Evolutionary conservation across 2,888 invertebrate genomes (phyloP), one percentile per base, ranked within the genome.

Genomic region (Tuta absoluta): DNA sequence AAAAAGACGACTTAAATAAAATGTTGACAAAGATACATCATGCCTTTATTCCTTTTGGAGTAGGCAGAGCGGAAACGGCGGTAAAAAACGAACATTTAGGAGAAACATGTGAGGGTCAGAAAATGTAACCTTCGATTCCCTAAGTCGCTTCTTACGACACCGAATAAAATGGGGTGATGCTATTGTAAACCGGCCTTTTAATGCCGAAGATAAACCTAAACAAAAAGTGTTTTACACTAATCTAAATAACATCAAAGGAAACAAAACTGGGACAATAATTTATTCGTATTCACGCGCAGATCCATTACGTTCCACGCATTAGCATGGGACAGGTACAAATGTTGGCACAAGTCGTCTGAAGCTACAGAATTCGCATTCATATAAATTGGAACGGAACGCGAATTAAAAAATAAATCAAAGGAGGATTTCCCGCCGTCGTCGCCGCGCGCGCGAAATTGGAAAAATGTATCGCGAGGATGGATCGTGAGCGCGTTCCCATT

Each of bases 401-500:
- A 91, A 91, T 91, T 91, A 91, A 91, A 90, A 91, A 88, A 91
- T 91, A 91, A 91, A 91, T 90, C 91, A 91, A 91, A 91, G 85
- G 89, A 87, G 86, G 88, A 88, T 89, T 88, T 87, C 85, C 70
- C 80, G 80, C 84, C 90, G 82, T 56, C 91, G 91, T 56, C 91
- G 91, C 88, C 85, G 84, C 79, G 78, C 65, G 56, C 79, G 76
- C 73, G 81, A 86, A 87, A 88, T 90, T 89, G 90, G 86, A 90
- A 90, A 89, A 87, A 82, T 80, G 70, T 80, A 76, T 74, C 72
- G 72, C 72, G 75, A 76, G 72, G 70, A 24, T 24, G 24, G 69
- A 69, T 24, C 64, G 51, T 19, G 51, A 51, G 62, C 53, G 53
- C 63, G 76, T 71, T 65, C 70, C 68, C 79, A 69, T 60, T 72